phyloP scores from a whole-genome alignment of 2,113 vertebrate genomes.

The Rhegmatorhina hoffmannsi region DNA sequence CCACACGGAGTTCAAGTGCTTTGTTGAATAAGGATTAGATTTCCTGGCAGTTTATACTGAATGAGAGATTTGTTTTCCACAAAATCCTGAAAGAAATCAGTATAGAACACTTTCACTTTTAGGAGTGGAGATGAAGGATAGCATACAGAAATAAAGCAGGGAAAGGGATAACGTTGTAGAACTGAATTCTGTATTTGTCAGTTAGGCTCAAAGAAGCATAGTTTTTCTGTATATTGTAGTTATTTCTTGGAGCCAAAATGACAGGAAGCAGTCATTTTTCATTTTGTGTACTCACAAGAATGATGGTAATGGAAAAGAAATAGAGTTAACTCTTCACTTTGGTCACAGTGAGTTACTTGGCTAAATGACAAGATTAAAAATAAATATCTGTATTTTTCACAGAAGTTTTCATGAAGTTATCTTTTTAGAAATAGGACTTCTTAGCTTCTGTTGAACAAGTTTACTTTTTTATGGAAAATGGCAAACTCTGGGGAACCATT shows the following conservation, averaged over 20 bases:
- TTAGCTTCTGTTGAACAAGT: background rate
- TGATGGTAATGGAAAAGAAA: slow-evolving; percentile 68
- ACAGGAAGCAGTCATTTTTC: slow-evolving; percentile 61
- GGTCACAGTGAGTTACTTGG: slow-evolving; percentile 54
- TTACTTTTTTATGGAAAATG: background rate
- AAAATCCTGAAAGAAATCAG: background rate
- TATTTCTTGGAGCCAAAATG: slow-evolving; percentile 58
- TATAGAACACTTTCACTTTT: background rate
- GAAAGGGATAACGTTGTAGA: background rate
- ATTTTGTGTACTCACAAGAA: slow-evolving; percentile 67
- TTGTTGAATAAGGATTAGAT: background rate
- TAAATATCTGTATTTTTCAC: background rate
- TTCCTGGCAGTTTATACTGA: background rate
- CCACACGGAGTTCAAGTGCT: background rate
- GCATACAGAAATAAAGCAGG: background rate
- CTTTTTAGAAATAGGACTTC: background rate
- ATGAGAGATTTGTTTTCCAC: background rate
- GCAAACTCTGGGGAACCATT: background rate
- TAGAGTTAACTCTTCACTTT: slow-evolving; percentile 61
- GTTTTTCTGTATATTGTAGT: slow-evolving; percentile 24
- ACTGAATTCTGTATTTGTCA: background rate
- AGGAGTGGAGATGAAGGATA: background rate
- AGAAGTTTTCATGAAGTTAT: background rate
- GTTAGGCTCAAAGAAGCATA: background rate
- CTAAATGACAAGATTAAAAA: slow-evolving; percentile 58